Percentiles rank a stretch among this genome's conserved stretches.
Conservation (phyloP, 2,888 invertebrate genomes). For the Macaria notata region DNA sequence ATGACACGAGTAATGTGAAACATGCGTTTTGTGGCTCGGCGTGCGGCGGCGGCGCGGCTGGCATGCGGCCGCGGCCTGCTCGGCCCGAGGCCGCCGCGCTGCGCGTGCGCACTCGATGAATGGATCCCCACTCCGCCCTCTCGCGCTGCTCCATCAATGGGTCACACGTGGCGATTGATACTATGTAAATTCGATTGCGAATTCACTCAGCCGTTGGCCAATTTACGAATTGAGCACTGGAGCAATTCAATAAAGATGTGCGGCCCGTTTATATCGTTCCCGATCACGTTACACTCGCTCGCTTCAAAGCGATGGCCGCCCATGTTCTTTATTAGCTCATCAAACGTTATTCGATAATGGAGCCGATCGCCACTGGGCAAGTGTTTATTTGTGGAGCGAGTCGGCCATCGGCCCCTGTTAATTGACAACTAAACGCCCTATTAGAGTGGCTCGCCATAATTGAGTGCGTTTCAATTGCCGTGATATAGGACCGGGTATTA, state of each 20-base stretch:
- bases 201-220: not conserved
- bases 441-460: conserved; percentile 57
- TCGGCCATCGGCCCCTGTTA: conserved; percentile 47
- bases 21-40: conserved; percentile 49
- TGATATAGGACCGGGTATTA: conserved; percentile 43
- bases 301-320: not conserved
- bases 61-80: conserved; percentile 34
- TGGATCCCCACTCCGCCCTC: conserved; percentile 57
- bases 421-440: conserved; percentile 71
- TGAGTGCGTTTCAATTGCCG: conserved; percentile 46
- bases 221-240: no score
- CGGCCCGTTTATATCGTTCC: no score
- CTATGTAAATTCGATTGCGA: conserved; percentile 44
- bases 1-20: conserved; percentile 52
- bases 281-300: no score
- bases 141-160: conserved; percentile 62
- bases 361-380: conserved; percentile 34
- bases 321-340: conserved; percentile 19
- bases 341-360: conserved; percentile 36
- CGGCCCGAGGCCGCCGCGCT: conserved; percentile 41
- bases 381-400: conserved; percentile 23
- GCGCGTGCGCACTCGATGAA: conserved; percentile 73
- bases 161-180: conserved; percentile 69
- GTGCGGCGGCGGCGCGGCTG: conserved; percentile 36
- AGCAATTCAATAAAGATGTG: no score